A percentile compares a stretch with the other conserved stretches of the same genome.
phyloP scores from a whole-genome alignment of 2,113 vertebrate species.

The Gavialis gangeticus region DNA sequence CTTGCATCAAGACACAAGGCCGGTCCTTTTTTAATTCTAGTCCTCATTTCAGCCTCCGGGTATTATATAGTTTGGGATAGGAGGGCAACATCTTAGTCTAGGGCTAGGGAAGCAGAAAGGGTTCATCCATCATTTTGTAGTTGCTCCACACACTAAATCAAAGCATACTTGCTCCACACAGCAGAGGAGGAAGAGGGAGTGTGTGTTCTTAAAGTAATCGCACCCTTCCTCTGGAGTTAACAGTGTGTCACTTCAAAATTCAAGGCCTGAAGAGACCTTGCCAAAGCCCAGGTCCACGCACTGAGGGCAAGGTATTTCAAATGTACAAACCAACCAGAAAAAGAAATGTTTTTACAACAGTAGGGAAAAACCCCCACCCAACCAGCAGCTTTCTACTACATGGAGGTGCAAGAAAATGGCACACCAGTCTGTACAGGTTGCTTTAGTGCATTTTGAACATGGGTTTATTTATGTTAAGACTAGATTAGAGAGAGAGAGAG shows the following conservation, averaged over 20 bases:
- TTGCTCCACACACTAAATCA: not conserved
- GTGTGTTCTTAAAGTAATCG: not conserved
- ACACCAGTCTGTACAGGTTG: not conserved
- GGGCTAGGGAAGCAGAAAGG: not conserved
- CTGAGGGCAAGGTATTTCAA: not conserved
- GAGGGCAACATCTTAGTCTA: accelerated
- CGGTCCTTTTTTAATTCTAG: not conserved
- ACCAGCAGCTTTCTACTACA: not conserved
- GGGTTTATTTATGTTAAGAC: no score
- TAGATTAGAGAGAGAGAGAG: not conserved
- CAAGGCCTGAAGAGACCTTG: not conserved
- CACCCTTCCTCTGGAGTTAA: not conserved
- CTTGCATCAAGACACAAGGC: not conserved
- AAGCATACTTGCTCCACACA: accelerated
- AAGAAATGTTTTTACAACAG: not conserved
- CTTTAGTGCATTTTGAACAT: not conserved
- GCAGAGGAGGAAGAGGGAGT: not conserved
- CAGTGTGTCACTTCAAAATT: not conserved
- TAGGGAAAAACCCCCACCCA: not conserved
- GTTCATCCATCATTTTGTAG: not conserved
- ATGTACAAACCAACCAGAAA: not conserved
- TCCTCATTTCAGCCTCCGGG: not conserved
- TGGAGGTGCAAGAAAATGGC: not conserved
- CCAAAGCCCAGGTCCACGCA: not conserved
- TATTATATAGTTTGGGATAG: not conserved